Conservation (phyloP, 2,888 invertebrate species). For the Chymomyza fuscimana region DNA sequence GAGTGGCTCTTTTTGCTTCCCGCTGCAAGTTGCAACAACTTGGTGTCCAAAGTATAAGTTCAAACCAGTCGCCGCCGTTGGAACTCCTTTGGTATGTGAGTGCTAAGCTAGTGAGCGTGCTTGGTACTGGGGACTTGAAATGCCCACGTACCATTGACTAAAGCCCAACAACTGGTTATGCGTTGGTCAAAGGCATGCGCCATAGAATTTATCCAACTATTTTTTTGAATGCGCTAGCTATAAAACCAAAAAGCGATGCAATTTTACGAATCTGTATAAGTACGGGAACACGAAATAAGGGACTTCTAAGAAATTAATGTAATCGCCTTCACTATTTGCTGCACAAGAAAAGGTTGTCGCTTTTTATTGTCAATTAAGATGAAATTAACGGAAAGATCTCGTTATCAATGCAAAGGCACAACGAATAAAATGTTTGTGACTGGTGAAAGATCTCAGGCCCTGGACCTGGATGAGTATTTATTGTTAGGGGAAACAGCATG, state of each 20-base stretch:
- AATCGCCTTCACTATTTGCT: too few relatives aligned
- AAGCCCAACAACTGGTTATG: constrained; percentile 61
- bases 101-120: constrained; percentile 19
- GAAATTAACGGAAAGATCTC: constrained; percentile 49
- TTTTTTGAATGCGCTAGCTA: constrained; percentile 59
- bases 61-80: constrained; percentile 51
- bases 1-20: constrained; percentile 33
- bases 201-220: constrained; percentile 68
- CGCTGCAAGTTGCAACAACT: background rate
- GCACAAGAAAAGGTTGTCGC: constrained; percentile 48
- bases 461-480: constrained; percentile 26
- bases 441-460: constrained; percentile 5
- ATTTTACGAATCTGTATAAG: background rate
- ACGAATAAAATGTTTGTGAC: background rate
- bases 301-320: too few relatives aligned
- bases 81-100: background rate
- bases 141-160: constrained; percentile 63
- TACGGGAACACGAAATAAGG: constrained; percentile 3
- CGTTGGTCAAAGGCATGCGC: constrained; percentile 70
- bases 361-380: constrained; percentile 50
- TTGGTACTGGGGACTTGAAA: constrained; percentile 54
- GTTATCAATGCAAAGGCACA: background rate
- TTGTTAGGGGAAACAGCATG: constrained; percentile 49
- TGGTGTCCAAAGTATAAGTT: background rate
- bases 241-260: background rate